Evolutionary conservation across 2,888 invertebrate species (phyloP).

Genomic region (Chloroclystis v-ata): DNA sequence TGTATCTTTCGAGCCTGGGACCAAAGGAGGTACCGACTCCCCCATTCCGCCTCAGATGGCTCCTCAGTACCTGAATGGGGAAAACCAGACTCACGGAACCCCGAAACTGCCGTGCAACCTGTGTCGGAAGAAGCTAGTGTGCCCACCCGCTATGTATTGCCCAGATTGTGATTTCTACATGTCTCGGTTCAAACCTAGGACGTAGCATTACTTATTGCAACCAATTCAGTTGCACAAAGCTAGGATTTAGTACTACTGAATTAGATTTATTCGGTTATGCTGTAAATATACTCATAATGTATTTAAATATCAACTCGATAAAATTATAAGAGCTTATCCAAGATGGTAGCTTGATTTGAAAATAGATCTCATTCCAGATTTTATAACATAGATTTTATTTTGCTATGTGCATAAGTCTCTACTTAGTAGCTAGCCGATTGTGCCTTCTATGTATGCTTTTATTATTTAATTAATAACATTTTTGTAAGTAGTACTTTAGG

Average conservation of each 20-base stretch:
- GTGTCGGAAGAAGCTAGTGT: conserved; percentile 90
- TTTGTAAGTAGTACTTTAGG: conserved; percentile 7
- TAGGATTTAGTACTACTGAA: neutral
- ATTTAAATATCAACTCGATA: conserved; percentile 12
- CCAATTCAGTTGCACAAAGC: conserved; percentile 7
- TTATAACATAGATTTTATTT: conserved; percentile 12
- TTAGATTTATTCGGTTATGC: neutral
- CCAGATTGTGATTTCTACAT: conserved; percentile 95
- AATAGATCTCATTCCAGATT: conserved; percentile 66
- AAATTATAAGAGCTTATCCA: conserved; percentile 11
- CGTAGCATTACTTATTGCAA: conserved; percentile 48
- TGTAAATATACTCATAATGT: conserved; percentile 16
- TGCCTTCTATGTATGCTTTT: conserved; percentile 1
- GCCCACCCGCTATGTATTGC: conserved; percentile 89
- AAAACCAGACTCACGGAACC: conserved; percentile 42
- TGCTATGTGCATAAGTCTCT: conserved; percentile 3
- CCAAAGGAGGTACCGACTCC: conserved; percentile 81
- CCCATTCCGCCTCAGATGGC: conserved; percentile 63
- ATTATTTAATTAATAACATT: conserved; percentile 1
- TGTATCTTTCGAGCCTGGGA: conserved; percentile 85
- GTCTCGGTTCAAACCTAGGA: conserved; percentile 86
- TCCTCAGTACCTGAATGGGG: conserved; percentile 44
- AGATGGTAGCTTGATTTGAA: conserved; percentile 27
- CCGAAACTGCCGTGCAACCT: conserved; percentile 87
- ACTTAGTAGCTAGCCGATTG: conserved; percentile 1